Conservation (phyloP, 2,888 invertebrate species). For the Maniola hyperantus region DNA sequence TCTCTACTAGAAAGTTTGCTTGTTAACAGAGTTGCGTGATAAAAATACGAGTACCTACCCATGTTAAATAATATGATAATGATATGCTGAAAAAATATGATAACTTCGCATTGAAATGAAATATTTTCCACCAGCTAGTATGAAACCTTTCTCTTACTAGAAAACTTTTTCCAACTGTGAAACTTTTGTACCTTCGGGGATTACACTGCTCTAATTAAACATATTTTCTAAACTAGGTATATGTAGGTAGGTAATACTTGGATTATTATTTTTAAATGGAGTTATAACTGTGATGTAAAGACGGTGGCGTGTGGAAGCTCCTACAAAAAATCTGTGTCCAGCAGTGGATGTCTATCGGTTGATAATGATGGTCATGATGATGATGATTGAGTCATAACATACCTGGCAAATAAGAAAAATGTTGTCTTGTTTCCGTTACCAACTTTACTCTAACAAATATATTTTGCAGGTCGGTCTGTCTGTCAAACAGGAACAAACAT, state of each 20-base stretch:
- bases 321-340: too few species aligned
- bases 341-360: too few species aligned
- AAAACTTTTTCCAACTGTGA: neutral
- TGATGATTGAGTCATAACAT: too few species aligned
- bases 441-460: too few species aligned
- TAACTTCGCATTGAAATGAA: neutral
- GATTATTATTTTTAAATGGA: neutral
- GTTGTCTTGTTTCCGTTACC: too few species aligned
- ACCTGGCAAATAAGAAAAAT: too few species aligned
- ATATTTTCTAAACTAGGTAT: conserved; percentile 1
- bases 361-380: too few species aligned
- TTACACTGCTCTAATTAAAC: conserved; percentile 6
- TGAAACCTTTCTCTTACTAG: neutral
- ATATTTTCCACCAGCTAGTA: neutral
- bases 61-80: conserved; percentile 16
- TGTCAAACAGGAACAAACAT: too few species aligned
- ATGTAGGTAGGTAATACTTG: neutral
- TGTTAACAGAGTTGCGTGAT: conserved; percentile 41
- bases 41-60: conserved; percentile 31
- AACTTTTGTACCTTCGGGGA: conserved; percentile 4
- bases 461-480: too few species aligned
- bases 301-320: too few species aligned
- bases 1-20: conserved; percentile 43
- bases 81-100: conserved; percentile 15
- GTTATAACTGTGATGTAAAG: too few species aligned